Base-by-base conservation (phyloP, 2,888 invertebrate species). In the Athalia rosae region DNA sequence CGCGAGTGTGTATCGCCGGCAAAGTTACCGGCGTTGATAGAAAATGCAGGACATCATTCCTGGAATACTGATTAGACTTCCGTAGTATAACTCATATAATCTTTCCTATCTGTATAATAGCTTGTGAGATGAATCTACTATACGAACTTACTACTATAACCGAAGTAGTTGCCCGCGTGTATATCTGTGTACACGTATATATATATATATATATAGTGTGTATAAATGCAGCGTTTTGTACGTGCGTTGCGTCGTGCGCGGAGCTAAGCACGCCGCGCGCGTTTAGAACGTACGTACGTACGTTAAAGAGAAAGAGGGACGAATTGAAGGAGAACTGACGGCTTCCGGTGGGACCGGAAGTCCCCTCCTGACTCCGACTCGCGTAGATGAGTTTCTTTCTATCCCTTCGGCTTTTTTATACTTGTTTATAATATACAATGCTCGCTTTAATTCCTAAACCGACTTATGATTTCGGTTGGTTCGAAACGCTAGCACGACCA, bases 321-420 rank as follows among this genome's bases (percentile, higher is more conserved):
- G 58, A 50, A 63, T 6, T 73, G 28, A 56, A 50, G 74, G 56
- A 71, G 77, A 28, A 67, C 76, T 48, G 74, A 74, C 74, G 74
- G 61, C 50, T 74, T 74, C 74, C 74, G 74, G 74, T 43, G 74
- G 48, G 4, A 53, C 77, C 80, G 63, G 80, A 81, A 43, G 77
- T 64, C 7, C 79, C 77, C 7, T 79, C 76, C 62, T 56, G n/a
- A 74, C 74, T 48, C 61, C 47, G 41, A 41, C 62, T 48, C 41
- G 13, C 41, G 13, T 5, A 56, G 58, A 7, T 50, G 67, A n/a
- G 77, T 63, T 6, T 78, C 77, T 7, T 79, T 76, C 47, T 50
- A 28, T 61, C 50, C 50, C 74, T 47, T 28, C 15, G 7, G 45
- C 48, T 45, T 9, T 3, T 28, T 28, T 4, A 47, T 47, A 59